Percentiles rank a stretch among this genome's conserved stretches.
Conservation (phyloP, 2,888 invertebrate genomes). For the Caenorhabditis becei region DNA sequence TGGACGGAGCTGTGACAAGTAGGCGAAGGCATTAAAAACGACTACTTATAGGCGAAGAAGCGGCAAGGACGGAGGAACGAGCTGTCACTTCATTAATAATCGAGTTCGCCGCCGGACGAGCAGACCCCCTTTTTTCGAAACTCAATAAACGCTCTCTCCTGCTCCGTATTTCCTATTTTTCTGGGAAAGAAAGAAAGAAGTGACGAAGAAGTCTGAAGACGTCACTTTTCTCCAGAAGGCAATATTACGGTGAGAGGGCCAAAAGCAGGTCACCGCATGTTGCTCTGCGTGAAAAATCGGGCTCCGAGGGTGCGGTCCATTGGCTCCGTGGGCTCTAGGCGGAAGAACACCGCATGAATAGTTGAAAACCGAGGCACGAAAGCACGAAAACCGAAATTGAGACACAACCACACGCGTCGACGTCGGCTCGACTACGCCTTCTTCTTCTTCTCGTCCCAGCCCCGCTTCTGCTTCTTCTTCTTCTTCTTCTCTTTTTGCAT, state of each 20-base stretch:
- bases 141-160: constrained; percentile 36
- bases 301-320: not conserved
- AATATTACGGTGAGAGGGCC: too few relatives aligned
- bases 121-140: constrained; percentile 25
- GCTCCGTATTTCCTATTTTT: constrained; percentile 6
- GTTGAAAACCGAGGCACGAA: constrained; percentile 51
- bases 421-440: constrained; percentile 10
- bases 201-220: not conserved
- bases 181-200: not conserved
- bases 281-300: not conserved
- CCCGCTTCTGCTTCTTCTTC: constrained; percentile 37
- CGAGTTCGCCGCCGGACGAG: constrained; percentile 27
- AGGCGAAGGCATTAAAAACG: constrained; percentile 29
- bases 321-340: not conserved
- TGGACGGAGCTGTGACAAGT: not conserved
- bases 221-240: not conserved
- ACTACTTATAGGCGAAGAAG: constrained; percentile 19
- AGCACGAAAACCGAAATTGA: constrained; percentile 53
- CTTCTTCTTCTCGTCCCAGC: constrained; percentile 30
- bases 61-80: constrained; percentile 2
- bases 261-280: too few relatives aligned
- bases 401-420: constrained; percentile 32
- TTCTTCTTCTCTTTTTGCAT: constrained; percentile 46
- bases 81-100: constrained; percentile 54
- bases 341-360: constrained; percentile 57